phyloP scores from a whole-genome alignment of 2,888 invertebrate species.

The Luffia ferchaultella region DNA sequence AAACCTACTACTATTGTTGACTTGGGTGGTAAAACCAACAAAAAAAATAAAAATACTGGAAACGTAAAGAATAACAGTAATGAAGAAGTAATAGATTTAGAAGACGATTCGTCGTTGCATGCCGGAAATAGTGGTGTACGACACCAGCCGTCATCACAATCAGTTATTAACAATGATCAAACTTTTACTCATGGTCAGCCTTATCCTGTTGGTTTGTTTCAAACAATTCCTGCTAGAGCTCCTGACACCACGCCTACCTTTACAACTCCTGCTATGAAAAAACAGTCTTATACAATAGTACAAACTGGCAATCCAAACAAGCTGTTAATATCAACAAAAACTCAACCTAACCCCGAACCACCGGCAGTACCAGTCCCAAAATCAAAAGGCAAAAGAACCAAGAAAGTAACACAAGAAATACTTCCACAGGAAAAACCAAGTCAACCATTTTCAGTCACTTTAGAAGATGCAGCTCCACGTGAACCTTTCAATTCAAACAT shows the following conservation, averaged over 20 bases:
- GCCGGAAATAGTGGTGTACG: background rate
- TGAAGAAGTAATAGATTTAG: conserved; percentile 24
- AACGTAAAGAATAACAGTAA: conserved; percentile 7
- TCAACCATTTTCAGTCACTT: conserved; percentile 30
- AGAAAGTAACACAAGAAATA: background rate
- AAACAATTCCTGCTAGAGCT: conserved; percentile 30
- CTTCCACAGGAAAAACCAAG: background rate
- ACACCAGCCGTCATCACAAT: background rate
- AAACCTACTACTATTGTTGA: conserved; percentile 1
- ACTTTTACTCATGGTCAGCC: conserved; percentile 22
- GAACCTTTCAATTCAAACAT: conserved; percentile 31
- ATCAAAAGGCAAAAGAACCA: conserved; percentile 13
- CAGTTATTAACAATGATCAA: too few relatives aligned
- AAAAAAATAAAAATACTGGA: conserved; percentile 12
- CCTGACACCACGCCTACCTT: conserved; percentile 17
- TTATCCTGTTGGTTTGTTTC: conserved; percentile 52
- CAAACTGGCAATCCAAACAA: conserved; percentile 55
- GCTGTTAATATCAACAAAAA: conserved; percentile 47
- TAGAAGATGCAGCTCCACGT: conserved; percentile 30
- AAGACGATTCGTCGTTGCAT: conserved; percentile 13
- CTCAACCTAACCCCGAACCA: conserved; percentile 25
- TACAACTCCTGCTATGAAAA: conserved; percentile 46
- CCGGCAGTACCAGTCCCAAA: conserved; percentile 14
- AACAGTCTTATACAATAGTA: conserved; percentile 51
- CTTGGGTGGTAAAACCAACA: background rate